phyloP scores from a whole-genome alignment of 1,140 invertebrate species.

The Melipona quadrifasciata region DNA sequence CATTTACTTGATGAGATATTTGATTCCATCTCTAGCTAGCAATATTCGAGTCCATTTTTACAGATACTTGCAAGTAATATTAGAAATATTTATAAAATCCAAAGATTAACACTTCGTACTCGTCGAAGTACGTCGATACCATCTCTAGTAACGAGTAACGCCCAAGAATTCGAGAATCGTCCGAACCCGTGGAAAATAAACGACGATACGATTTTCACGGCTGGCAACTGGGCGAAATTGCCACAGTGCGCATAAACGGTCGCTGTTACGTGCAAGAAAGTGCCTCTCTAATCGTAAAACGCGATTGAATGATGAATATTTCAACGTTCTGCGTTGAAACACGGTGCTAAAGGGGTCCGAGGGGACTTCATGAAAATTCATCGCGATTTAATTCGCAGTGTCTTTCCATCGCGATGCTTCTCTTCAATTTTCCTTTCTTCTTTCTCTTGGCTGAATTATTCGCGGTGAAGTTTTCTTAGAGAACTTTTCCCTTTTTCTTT shows the following conservation, averaged over 20 bases:
- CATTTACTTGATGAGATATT: too few relatives aligned
- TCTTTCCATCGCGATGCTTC: neutral
- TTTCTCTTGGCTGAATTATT: neutral
- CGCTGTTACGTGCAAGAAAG: conserved; percentile 59
- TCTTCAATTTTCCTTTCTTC: neutral
- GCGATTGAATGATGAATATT: conserved; percentile 13
- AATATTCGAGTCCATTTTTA: too few relatives aligned
- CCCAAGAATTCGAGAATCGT: neutral
- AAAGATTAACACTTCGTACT: too few relatives aligned
- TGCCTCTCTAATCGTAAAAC: conserved; percentile 39
- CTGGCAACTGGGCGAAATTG: conserved; percentile 44
- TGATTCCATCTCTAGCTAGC: too few relatives aligned
- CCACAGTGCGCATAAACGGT: conserved; percentile 12
- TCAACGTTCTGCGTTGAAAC: neutral
- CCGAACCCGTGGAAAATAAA: conserved; percentile 20
- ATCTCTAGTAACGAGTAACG: too few relatives aligned
- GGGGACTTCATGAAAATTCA: conserved; percentile 31
- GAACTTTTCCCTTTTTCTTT: too few relatives aligned
- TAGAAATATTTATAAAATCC: too few relatives aligned
- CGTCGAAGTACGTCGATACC: too few relatives aligned
- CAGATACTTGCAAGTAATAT: too few relatives aligned
- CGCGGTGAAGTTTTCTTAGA: neutral
- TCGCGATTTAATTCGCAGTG: neutral
- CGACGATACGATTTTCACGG: conserved; percentile 55
- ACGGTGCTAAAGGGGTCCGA: neutral